Base-by-base conservation (phyloP, 2,888 invertebrate genomes). In the Sinohyriopsis cumingii region DNA sequence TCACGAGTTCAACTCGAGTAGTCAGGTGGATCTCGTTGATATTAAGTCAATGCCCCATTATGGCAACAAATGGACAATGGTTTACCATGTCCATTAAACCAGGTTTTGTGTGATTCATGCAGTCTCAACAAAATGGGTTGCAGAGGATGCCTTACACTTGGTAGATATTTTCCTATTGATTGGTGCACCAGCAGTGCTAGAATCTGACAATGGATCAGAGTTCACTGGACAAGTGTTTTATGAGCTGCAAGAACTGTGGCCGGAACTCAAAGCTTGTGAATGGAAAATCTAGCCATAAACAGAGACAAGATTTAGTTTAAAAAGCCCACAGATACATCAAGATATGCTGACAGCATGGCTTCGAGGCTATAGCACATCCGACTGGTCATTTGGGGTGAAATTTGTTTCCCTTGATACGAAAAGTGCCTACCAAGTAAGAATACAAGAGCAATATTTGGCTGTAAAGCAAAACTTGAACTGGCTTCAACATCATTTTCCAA, bases 291-390 rank as follows among this genome's bases (percentile, higher is more conserved):
- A 56, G 71, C 59, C 76, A 73, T 69, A 71, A 74, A 5, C 76
- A 77, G 63, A 70, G 54, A 18, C 73, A 75, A 55, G 72, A 68
- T n/a, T 69, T 65, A 22, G 71, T 72, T 20, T 72, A 76, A 63
- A n/a, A 69, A 22, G 73, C 70, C 6, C 72, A 76, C 62, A 24
- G 68, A 54, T 76, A 79, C 68, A 75, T 79, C 19, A 76, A 73
- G 68, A 71, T 65, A 76, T 76, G 65, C 59, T 78, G 20, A 65
- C 68, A 19, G 72, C 76, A 3, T 78, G 78, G 79, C 28, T 70
- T 79, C 75, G 22, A 55, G 33, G 69, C 69, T 73, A 75, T 63
- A 55, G 69, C 12, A 73, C 70, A 20, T 62, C 25, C 18, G 63
- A 71, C 61, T 79, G 77, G 73, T 55, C 68, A 20, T 59, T 67